A percentile compares a stretch with the other conserved stretches of the same genome.
Conservation (phyloP, 2,113 vertebrate species). For the Poecilia latipinna region DNA sequence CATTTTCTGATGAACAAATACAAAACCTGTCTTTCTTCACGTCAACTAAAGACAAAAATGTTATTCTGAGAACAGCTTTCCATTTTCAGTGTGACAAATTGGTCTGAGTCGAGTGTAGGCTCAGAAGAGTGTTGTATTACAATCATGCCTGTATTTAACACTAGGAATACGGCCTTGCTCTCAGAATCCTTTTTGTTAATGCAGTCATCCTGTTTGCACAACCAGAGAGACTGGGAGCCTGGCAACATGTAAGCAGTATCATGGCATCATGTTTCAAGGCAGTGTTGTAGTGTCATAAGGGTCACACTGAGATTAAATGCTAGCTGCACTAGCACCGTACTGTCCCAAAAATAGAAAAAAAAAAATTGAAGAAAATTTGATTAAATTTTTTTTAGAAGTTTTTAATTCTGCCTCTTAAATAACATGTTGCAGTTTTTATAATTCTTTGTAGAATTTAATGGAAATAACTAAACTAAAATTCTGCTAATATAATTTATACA, state of each 20-base stretch:
- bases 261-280: slow-evolving; percentile 64
- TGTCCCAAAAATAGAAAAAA: background rate
- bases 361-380: too few species aligned
- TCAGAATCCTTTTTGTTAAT: slow-evolving; percentile 56
- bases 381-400: too few species aligned
- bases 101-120: slow-evolving; percentile 22
- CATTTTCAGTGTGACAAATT: slow-evolving; percentile 33
- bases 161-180: slow-evolving; percentile 48
- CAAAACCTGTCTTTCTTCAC: slow-evolving; percentile 33
- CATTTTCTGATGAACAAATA: background rate
- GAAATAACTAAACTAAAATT: slow-evolving; percentile 23
- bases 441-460: background rate
- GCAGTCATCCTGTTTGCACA: slow-evolving; percentile 62
- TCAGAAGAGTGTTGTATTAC: slow-evolving; percentile 58
- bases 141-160: slow-evolving; percentile 64
- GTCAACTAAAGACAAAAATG: slow-evolving; percentile 43
- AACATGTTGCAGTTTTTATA: slow-evolving; percentile 1
- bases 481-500: background rate
- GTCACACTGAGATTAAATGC: slow-evolving; percentile 63
- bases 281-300: slow-evolving; percentile 60
- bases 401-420: background rate
- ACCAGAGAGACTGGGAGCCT: slow-evolving; percentile 53
- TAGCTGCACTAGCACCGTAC: slow-evolving; percentile 39
- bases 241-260: slow-evolving; percentile 68
- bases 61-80: slow-evolving; percentile 52